Evolutionary conservation across 2,888 invertebrate species (phyloP).

Genomic region (Melanostoma mellinum): DNA sequence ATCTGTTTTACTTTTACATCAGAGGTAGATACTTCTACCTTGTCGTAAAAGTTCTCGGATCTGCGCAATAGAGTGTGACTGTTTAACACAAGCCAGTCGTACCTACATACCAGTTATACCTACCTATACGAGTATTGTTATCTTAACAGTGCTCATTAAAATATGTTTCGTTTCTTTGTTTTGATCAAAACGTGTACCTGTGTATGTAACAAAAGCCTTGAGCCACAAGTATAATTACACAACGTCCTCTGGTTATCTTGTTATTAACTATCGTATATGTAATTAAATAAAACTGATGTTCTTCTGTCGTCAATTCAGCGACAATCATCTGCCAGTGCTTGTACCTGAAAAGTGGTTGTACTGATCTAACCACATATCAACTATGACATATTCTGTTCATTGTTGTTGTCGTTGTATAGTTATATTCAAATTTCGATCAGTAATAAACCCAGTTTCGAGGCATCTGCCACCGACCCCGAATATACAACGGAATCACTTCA

Average conservation of each 20-base stretch:
- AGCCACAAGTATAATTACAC: constrained; percentile 46
- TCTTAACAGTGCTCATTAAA: constrained; percentile 23
- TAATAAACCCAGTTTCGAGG: neutral
- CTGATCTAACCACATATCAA: constrained; percentile 52
- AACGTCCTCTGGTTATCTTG: constrained; percentile 27
- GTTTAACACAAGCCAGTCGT: neutral
- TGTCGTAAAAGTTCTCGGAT: too few relatives aligned
- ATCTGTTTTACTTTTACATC: too few relatives aligned
- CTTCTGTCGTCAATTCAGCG: neutral
- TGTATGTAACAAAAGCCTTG: constrained; percentile 46
- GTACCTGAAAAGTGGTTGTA: constrained; percentile 35
- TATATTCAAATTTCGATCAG: constrained; percentile 20
- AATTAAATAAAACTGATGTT: constrained; percentile 32
- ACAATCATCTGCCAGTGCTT: neutral
- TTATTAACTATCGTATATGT: constrained; percentile 5
- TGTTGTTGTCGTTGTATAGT: neutral
- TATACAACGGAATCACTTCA: neutral
- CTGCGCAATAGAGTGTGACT: constrained; percentile 24
- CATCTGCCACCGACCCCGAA: neutral
- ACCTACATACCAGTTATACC: neutral
- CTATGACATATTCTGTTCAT: constrained; percentile 28
- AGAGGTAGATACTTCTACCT: too few relatives aligned
- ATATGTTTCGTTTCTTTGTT: constrained; percentile 10
- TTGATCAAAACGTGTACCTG: constrained; percentile 1
- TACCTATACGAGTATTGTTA: constrained; percentile 7